Evolutionary conservation across 92 coral and sea anemone species (phyloP), one percentile per base, ranked within the genome.

Genomic region (Paragorgia papillata): DNA sequence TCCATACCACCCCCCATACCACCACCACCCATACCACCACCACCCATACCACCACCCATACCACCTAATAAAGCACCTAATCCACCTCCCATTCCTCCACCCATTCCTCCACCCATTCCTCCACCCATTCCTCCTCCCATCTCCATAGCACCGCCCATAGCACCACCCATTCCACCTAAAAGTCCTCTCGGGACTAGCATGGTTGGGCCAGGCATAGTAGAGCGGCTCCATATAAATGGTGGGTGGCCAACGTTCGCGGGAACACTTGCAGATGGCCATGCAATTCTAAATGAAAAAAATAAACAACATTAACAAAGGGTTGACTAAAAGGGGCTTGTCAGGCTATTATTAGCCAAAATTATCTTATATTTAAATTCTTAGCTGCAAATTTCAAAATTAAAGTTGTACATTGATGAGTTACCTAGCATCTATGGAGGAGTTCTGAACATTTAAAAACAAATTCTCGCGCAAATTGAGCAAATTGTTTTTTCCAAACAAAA

Each of bases 211-310:
- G n/a, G n/a, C 15, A 71, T 22, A 39, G 64, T 54, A 2, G 78
- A 71, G 1, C 78, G 40, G 54, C 31, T 71, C 78, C 78, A 71
- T n/a, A 71, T 50, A 55, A 71, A 71, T 6, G 78, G 78, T 27
- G 32, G 62, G 30, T 70, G 64, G 33, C 78, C 78, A 2, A 33
- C 19, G 49, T 55, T 33, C 7, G 64, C 31, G 0, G 63, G 63
- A 51, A 71, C 25, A 0, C 30, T 0, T 0, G 78, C 78, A 33
- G 78, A 71, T 26, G 78, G 78, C 78, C 78, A 71, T 1, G 78
- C 64, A 24, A 71, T 53, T 21, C 78, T 71, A 32, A 51, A 71
- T 0, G 18, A 10, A 64, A 28, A 40, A 35, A 26, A n/a, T n/a
- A n/a, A n/a, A n/a, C n/a, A n/a, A n/a, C n/a, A n/a, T n/a, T n/a